A percentile compares a stretch with the other conserved stretches of the same genome.
Conservation (phyloP, 2,888 invertebrate genomes). For the Tryphoninae sp. region DNA sequence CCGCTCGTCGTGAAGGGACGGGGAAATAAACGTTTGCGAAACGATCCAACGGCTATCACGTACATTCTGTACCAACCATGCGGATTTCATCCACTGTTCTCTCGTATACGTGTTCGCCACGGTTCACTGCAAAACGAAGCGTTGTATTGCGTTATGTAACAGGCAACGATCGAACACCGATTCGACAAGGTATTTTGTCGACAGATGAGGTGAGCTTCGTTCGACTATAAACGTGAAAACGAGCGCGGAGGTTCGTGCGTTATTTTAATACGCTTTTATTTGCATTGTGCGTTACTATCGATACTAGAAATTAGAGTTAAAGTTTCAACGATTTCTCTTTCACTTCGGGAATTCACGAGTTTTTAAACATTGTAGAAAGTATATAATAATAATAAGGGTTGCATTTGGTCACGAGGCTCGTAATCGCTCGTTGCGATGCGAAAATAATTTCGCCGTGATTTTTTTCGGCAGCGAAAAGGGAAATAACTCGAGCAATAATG, state of each 20-base stretch:
- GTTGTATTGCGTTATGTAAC: slow-evolving; percentile 33
- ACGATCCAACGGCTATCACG: slow-evolving; percentile 35
- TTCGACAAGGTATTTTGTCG: slow-evolving; percentile 53
- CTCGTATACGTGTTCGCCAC: slow-evolving; percentile 12
- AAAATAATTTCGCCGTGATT: no score
- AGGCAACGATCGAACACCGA: slow-evolving; percentile 45
- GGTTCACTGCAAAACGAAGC: slow-evolving; percentile 38
- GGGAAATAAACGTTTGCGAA: slow-evolving; percentile 59
- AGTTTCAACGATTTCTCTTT: no score
- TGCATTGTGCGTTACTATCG: not conserved
- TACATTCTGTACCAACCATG: slow-evolving; percentile 3
- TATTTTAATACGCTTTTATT: not conserved
- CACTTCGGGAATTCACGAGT: no score
- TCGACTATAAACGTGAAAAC: slow-evolving; percentile 34
- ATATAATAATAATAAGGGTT: no score
- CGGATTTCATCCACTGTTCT: slow-evolving; percentile 30
- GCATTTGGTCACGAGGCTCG: no score
- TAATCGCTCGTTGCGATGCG: no score
- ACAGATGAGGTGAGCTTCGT: slow-evolving; percentile 45
- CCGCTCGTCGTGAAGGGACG: slow-evolving; percentile 14
- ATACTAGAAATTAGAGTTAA: no score
- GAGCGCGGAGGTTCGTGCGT: not conserved
- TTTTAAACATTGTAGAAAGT: no score
- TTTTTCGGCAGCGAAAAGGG: not conserved
- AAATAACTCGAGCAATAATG: not conserved